phyloP scores from a whole-genome alignment of 2,113 vertebrate genomes.

The Dromas ardeola region DNA sequence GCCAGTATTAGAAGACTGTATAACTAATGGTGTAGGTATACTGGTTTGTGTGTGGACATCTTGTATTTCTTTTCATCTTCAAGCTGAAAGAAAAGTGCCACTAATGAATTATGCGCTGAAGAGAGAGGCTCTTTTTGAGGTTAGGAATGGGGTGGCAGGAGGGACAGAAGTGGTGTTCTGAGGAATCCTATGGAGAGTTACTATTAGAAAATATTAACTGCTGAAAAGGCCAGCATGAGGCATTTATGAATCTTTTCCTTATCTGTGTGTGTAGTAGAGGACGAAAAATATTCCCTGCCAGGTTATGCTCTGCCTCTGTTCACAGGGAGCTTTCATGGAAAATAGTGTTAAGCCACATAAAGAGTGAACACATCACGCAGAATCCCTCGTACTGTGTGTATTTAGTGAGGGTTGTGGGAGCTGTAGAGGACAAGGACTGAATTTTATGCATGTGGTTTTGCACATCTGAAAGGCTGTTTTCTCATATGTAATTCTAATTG shows the following conservation, averaged over 20 bases:
- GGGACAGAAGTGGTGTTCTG: not conserved
- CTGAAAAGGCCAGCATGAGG: not conserved
- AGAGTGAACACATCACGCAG: accelerated
- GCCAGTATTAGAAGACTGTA: not conserved
- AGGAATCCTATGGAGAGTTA: not conserved
- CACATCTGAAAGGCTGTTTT: not conserved
- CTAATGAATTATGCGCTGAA: not conserved
- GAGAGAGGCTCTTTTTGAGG: not conserved
- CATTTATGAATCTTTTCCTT: not conserved
- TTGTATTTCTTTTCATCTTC: not conserved
- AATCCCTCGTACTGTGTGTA: accelerated
- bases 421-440: not conserved
- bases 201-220: not conserved
- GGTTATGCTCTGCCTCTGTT: not conserved
- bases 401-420: not conserved
- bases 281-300: not conserved
- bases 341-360: not conserved
- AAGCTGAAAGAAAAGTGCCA: not conserved
- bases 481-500: not conserved
- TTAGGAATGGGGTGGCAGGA: not conserved
- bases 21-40: accelerated
- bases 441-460: not conserved
- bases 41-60: not conserved
- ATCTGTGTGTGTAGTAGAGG: not conserved
- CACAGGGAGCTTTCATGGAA: not conserved